These are phyloP conservation scores for Ciona savignyi DNA, from an alignment of 23 tunicate species.

Conservation along the genomic window DNA sequence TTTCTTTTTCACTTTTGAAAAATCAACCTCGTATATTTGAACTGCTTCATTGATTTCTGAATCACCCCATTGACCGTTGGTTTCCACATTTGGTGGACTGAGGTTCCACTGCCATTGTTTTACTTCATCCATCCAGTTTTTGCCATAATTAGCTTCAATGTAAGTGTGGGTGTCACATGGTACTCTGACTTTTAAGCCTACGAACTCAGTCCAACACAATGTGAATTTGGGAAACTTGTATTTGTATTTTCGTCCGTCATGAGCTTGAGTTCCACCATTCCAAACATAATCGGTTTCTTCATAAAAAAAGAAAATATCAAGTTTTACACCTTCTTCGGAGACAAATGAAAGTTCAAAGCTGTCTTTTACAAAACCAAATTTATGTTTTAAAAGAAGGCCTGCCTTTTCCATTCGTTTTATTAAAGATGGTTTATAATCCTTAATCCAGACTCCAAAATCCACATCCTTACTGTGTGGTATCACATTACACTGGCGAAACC, in stretches of 20 bases:
- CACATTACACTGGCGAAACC: constrained; percentile 19
- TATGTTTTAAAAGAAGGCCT: neutral
- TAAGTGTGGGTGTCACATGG: constrained; percentile 17
- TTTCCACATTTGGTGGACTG: neutral
- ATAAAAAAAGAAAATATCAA: constrained; percentile 1
- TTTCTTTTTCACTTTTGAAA: neutral
- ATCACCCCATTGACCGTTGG: constrained; percentile 3
- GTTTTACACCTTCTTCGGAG: neutral
- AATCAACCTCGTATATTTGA: constrained; percentile 2
- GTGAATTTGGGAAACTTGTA: constrained; percentile 7
- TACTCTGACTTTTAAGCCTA: constrained; percentile 18
- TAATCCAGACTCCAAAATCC: constrained; percentile 18
- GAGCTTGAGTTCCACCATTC: constrained; percentile 12
- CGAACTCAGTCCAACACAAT: constrained; percentile 33
- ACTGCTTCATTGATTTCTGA: constrained; percentile 1
- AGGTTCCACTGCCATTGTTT: constrained; percentile 20
- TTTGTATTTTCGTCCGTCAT: constrained; percentile 11
- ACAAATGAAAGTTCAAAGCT: constrained; percentile 7
- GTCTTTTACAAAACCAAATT: neutral
- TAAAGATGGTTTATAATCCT: constrained; percentile 4
- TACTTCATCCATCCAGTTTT: constrained; percentile 1
- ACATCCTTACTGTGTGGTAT: constrained; percentile 3
- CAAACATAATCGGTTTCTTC: constrained; percentile 9
- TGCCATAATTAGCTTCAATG: constrained; percentile 4
- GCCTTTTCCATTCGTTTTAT: neutral